These are phyloP conservation scores for Malurus melanocephalus DNA, from an alignment of 2,113 vertebrate genomes.

Conservation along the genomic window DNA sequence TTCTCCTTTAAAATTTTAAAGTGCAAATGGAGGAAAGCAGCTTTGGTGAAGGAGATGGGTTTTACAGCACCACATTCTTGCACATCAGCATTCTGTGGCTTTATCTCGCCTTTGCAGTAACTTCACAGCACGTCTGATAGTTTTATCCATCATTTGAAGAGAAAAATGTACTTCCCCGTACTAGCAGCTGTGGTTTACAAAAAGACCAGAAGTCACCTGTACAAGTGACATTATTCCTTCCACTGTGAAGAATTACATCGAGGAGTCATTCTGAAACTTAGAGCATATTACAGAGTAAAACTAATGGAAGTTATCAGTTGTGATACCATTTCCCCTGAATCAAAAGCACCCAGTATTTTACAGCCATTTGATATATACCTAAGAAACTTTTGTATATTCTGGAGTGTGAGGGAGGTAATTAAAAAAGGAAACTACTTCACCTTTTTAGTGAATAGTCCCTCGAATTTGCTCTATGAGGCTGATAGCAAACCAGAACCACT, in stretches of 20 bases:
- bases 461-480: conserved; percentile 42
- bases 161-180: not conserved
- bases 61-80: accelerated
- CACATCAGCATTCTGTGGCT: accelerated
- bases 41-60: not conserved
- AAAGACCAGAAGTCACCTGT: not conserved
- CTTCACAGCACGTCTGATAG: not conserved
- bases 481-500: conserved; percentile 53
- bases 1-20: not conserved
- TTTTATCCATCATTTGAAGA: not conserved
- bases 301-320: not conserved
- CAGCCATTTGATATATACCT: accelerated
- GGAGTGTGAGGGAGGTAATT: not conserved
- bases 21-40: not conserved
- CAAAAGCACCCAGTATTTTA: not conserved
- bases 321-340: not conserved
- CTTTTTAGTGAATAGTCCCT: conserved; percentile 1
- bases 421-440: conserved; percentile 31
- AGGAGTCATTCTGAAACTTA: not conserved
- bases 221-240: not conserved
- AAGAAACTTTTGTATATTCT: not conserved
- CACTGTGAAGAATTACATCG: not conserved
- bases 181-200: not conserved
- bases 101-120: not conserved
- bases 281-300: not conserved